Conservation (phyloP, 2,113 vertebrate species). For the Vulpes ferrilata region DNA sequence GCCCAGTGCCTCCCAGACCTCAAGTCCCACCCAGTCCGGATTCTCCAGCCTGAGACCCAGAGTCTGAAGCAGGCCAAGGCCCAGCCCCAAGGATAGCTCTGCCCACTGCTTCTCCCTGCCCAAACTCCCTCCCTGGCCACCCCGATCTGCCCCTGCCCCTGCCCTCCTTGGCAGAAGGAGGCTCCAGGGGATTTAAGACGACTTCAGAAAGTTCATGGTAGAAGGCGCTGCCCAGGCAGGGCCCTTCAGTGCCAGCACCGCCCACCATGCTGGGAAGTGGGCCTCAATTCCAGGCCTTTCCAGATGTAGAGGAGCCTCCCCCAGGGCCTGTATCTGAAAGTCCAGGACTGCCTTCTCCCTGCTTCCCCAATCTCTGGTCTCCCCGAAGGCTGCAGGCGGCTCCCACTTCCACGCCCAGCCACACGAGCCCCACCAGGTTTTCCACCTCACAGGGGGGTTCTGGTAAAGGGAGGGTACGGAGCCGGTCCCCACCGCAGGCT, state of each 20-base stretch:
- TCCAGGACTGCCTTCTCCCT: background rate
- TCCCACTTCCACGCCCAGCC: background rate
- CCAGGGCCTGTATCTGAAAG: background rate
- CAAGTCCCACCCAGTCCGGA: slow-evolving; percentile 45
- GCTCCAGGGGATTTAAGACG: background rate
- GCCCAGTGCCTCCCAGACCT: background rate
- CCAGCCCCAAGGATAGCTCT: slow-evolving; percentile 45
- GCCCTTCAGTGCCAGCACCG: slow-evolving; percentile 42
- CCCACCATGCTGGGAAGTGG: slow-evolving; percentile 67
- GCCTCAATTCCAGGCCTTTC: slow-evolving; percentile 71
- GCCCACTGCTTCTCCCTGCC: background rate
- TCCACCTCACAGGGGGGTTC: background rate
- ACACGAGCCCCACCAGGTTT: background rate
- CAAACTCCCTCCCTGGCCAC: slow-evolving; percentile 38
- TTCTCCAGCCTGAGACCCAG: background rate
- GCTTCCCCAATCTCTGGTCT: background rate
- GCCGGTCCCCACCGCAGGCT: background rate
- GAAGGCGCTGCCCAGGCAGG: slow-evolving; percentile 42
- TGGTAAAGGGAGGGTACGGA: background rate
- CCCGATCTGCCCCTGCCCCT: slow-evolving; percentile 38
- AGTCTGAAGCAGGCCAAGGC: slow-evolving; percentile 17
- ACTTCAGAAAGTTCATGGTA: slow-evolving; percentile 72
- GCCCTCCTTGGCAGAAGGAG: slow-evolving; percentile 65
- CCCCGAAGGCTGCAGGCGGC: background rate
- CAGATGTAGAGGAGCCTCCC: slow-evolving; percentile 43